Evolutionary conservation across 2,113 vertebrate species (phyloP), one percentile per base, ranked within the genome.

Genomic region (Rhinogobius similis): DNA sequence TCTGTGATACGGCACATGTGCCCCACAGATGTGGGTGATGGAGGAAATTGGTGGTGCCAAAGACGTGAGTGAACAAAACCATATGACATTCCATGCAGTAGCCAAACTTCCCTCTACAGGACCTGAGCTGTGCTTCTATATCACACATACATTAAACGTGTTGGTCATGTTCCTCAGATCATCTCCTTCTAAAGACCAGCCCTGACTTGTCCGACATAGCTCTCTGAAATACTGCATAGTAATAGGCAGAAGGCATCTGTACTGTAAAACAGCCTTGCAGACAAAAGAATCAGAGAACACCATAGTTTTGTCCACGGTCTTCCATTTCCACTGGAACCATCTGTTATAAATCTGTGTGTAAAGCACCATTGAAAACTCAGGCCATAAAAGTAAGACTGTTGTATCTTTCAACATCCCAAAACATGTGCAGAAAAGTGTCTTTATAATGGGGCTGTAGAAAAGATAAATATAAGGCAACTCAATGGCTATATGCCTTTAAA

Each of bases 21-120:
- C 46, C 65, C 44, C 32, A 77, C 82, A 85, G 79, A 82, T 87
- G 85, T 85, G 66, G 69, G 27, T 38, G 71, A 20, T 52, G 65
- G 43, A 78, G 65, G 73, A 76, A 76, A 65, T 65, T 69, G 67
- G 65, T 77, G 71, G 76, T 68, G 59, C 65, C 18, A 64, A 74
- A 53, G 72, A 52, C 64, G 44, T 70, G n/a, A 61, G 64, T 36
- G 75, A 80, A 66, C 62, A 78, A 74, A 79, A 69, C 61, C 71
- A 68, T 44, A 32, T 55, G 53, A 70, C 73, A 68, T 79, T 81
- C 73, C 70, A 78, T 46, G 73, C 69, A 55, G 61, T 26, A 68
- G 67, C 67, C 50, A 67, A 26, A 52, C 68, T 65, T 72, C 56
- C 66, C 63, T 72, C 27, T 52, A 36, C 4, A 10, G 4, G 52